Base-by-base conservation (phyloP, 2,113 vertebrate genomes). In the Alethe castanea region DNA sequence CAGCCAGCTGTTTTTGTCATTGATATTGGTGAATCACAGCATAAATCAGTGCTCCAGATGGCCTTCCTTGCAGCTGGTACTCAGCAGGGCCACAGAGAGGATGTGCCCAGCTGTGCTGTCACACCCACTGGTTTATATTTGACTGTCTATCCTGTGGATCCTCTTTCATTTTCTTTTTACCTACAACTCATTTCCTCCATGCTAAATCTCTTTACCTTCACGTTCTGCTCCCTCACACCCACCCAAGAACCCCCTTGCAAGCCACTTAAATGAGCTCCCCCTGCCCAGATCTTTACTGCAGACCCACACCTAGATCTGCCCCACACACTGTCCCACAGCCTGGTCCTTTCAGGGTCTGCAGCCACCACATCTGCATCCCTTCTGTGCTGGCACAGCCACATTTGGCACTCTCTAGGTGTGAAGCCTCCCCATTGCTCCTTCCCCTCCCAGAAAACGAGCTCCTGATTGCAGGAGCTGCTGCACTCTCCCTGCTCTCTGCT, bases 321-420 rank as follows among this genome's bases (percentile, higher is more conserved):
- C 8, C 29, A 12, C 7, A 14, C 1, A 1, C 2, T 5, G 7
- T 4, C 15, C 8, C 24, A 3, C 20, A 50, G 14, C 5, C 20
- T 11, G 28, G 11, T n/a, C 11, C 15, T 64, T 6, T 0, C 7
- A 17, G 19, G 3, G 6, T 45, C 31, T 65, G 22, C 11, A 31
- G n/a, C 2, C 45, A 14, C 36, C 13, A 19, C 44, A 5, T 25
- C 25, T 29, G 3, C 4, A 17, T 5, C 23, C 17, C 33, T 56
- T 28, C 54, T 14, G 5, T 12, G 1, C 25, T 26, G 23, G 19
- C 45, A 64, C 24, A 28, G 24, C 3, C 19, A 14, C 8, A 12
- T 69, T 82, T 77, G 5, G 3, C 19, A 8, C 52, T 56, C 52
- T 60, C 25, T 54, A 17, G 36, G 13, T 24, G 19, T 56, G 66